These are phyloP conservation scores for Limenitis camilla DNA, from an alignment of 2,888 invertebrate species.

Conservation along the genomic window DNA sequence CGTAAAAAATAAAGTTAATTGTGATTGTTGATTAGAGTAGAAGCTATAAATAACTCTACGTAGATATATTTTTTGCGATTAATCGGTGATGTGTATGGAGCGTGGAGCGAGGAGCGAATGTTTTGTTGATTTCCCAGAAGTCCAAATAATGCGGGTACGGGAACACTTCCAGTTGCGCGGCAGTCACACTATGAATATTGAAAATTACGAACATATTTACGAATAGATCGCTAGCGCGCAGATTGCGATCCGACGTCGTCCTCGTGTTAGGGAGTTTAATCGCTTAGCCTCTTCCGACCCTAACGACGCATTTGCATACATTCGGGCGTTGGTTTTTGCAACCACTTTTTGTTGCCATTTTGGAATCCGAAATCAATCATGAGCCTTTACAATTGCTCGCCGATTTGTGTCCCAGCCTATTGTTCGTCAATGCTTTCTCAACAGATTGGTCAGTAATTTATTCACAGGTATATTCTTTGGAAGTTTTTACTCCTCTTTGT, in stretches of 20 bases:
- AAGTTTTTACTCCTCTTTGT: constrained; percentile 1
- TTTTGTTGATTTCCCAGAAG: constrained; percentile 19
- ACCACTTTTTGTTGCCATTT: constrained; percentile 25
- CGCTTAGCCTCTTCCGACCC: constrained; percentile 1
- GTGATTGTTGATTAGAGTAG: too few species aligned
- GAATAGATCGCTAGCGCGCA: constrained; percentile 13
- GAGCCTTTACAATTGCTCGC: constrained; percentile 10
- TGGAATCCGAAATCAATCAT: constrained; percentile 30
- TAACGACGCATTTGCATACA: constrained; percentile 35
- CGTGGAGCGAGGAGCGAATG: background rate
- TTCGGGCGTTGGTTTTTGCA: constrained; percentile 29
- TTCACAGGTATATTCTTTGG: constrained; percentile 15
- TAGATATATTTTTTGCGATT: background rate
- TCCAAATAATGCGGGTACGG: constrained; percentile 14
- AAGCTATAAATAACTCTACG: too few species aligned
- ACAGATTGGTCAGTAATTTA: constrained; percentile 14
- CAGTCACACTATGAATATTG: constrained; percentile 15
- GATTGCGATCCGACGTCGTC: background rate
- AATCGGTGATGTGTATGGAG: background rate
- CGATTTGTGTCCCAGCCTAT: constrained; percentile 7
- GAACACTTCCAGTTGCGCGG: constrained; percentile 1
- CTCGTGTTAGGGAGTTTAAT: constrained; percentile 8
- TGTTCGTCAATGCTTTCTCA: background rate
- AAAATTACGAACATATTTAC: constrained; percentile 26
- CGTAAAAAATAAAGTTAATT: too few species aligned